phyloP scores from a whole-genome alignment of 35 echinoderm and acorn worm species.

The Anneissia japonica region DNA sequence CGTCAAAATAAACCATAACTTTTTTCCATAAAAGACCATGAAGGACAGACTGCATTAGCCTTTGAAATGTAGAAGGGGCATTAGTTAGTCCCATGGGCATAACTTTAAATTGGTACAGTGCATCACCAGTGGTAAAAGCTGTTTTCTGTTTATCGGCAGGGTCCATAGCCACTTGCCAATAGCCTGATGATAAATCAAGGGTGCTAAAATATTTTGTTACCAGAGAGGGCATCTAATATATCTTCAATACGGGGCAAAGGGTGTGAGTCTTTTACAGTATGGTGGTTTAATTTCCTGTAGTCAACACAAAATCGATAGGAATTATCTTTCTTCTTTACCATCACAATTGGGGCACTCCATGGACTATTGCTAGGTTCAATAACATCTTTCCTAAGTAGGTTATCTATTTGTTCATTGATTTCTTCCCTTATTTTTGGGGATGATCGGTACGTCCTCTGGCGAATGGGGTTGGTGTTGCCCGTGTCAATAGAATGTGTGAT shows the following conservation, averaged over 20 bases:
- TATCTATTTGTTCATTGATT: slow-evolving; percentile 35
- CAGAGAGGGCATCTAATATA: slow-evolving; percentile 10
- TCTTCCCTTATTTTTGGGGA: slow-evolving; percentile 11
- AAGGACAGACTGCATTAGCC: slow-evolving; percentile 51
- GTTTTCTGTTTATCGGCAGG: background rate
- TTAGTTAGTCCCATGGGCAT: slow-evolving; percentile 22
- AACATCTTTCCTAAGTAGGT: background rate
- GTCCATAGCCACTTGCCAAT: background rate
- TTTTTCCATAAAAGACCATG: slow-evolving; percentile 10
- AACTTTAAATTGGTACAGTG: slow-evolving; percentile 12
- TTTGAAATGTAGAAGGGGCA: slow-evolving; percentile 52
- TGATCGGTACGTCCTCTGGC: slow-evolving; percentile 5
- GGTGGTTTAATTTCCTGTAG: slow-evolving; percentile 16
- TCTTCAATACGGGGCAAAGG: slow-evolving; percentile 53
- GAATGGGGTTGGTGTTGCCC: background rate
- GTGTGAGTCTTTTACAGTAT: slow-evolving; percentile 10
- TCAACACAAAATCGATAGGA: slow-evolving; percentile 26
- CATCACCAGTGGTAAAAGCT: slow-evolving; percentile 29
- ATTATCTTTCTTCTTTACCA: slow-evolving; percentile 31
- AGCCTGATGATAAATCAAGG: background rate
- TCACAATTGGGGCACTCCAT: slow-evolving; percentile 16
- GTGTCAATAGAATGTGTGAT: slow-evolving; percentile 6
- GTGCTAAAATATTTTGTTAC: slow-evolving; percentile 12
- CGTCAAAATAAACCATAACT: slow-evolving; percentile 45
- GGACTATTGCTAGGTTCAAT: slow-evolving; percentile 29